Percentiles rank a stretch among this genome's conserved stretches.
These are phyloP conservation scores for Pseudomyrmex pallidus DNA, from an alignment of 1,140 invertebrate species.

Conservation along the genomic window DNA sequence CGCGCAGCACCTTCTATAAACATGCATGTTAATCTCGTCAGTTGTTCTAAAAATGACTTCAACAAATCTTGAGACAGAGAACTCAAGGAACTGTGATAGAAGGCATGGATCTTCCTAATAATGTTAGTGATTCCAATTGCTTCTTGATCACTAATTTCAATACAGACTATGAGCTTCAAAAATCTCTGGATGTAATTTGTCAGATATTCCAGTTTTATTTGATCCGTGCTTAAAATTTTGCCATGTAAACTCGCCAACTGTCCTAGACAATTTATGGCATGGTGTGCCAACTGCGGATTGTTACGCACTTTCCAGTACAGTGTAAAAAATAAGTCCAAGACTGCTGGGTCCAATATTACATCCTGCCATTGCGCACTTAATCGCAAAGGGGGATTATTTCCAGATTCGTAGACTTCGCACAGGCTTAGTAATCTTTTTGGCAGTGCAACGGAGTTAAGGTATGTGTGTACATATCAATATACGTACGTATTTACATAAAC, in stretches of 20 bases:
- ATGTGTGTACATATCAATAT: background rate
- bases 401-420: conserved; percentile 90
- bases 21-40: conserved; percentile 90
- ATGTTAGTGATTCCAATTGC: conserved; percentile 89
- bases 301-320: conserved; percentile 93
- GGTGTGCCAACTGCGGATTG: conserved; percentile 90
- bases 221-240: conserved; percentile 86
- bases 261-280: conserved; percentile 91
- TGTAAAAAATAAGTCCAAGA: conserved; percentile 93
- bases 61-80: conserved; percentile 85
- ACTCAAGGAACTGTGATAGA: conserved; percentile 85
- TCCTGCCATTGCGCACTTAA: conserved; percentile 90
- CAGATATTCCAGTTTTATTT: conserved; percentile 89
- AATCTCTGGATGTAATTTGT: conserved; percentile 90
- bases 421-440: conserved; percentile 89
- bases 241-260: conserved; percentile 93
- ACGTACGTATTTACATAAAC: background rate
- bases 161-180: conserved; percentile 88
- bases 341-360: conserved; percentile 90
- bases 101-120: conserved; percentile 87
- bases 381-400: conserved; percentile 88
- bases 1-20: conserved; percentile 90
- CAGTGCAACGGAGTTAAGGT: conserved; percentile 86
- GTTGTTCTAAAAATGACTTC: conserved; percentile 86
- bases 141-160: conserved; percentile 88